Percentiles rank a stretch among this genome's conserved stretches.
phyloP scores from a whole-genome alignment of 1,140 invertebrate genomes.

The Drosophila biarmipes region DNA sequence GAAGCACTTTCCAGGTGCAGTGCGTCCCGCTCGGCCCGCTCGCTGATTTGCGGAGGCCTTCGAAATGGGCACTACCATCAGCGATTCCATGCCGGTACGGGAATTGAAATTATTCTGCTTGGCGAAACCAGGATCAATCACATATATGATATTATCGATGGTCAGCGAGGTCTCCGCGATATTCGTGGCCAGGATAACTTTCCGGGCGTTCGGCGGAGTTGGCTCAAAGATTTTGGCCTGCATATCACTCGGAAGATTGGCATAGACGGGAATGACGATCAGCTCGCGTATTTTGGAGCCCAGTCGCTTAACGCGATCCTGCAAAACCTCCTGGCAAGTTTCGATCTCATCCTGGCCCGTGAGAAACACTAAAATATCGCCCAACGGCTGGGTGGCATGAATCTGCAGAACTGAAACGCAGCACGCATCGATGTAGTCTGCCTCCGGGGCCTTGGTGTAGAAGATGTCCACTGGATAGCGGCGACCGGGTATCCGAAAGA shows the following conservation, averaged over 20 bases:
- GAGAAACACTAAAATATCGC: constrained; percentile 98
- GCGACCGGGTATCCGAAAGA: constrained; percentile 97
- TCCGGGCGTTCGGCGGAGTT: constrained; percentile 96
- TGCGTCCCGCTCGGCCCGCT: constrained; percentile 95
- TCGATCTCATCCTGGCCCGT: constrained; percentile 99
- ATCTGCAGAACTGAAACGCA: constrained; percentile 99
- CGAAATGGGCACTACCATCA: constrained; percentile 99
- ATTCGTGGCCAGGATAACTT: constrained; percentile 98
- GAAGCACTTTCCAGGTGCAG: constrained; percentile 99
- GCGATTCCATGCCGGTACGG: constrained; percentile 98
- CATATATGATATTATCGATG: constrained; percentile 99
- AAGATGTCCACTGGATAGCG: constrained; percentile 96
- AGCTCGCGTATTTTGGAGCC: constrained; percentile 97
- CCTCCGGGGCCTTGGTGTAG: constrained; percentile 99
- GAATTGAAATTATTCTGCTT: constrained; percentile 99
- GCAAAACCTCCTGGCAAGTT: constrained; percentile 96
- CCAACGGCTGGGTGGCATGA: constrained; percentile 97
- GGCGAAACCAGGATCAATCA: constrained; percentile 99
- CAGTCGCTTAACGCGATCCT: constrained; percentile 94
- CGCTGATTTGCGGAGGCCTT: constrained; percentile 98
- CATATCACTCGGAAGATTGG: constrained; percentile 99
- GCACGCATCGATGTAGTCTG: constrained; percentile 98
- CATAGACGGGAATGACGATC: constrained; percentile 98
- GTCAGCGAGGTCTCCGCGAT: constrained; percentile 99
- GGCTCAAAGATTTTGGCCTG: constrained; percentile 99